phyloP scores from a whole-genome alignment of 2,113 vertebrate genomes.

The Pelvicachromis taeniatus region DNA sequence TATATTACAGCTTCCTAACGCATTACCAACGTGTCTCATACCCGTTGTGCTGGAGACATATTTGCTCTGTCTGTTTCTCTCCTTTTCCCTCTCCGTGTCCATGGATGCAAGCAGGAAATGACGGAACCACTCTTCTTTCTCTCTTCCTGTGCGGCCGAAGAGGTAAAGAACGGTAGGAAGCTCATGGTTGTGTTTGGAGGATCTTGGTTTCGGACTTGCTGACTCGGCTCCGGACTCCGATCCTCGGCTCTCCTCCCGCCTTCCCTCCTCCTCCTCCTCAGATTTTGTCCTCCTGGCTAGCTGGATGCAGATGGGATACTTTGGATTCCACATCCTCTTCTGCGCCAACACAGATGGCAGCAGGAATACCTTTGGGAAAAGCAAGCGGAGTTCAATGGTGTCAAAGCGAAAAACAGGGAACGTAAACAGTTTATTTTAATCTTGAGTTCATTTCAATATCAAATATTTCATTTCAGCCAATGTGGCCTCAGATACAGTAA shows the following conservation, averaged over 20 bases:
- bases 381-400: not conserved
- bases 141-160: constrained; percentile 82
- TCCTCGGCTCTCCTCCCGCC: not conserved
- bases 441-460: not conserved
- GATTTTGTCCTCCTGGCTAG: constrained; percentile 27
- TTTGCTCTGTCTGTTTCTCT: constrained; percentile 30
- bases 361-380: constrained; percentile 77
- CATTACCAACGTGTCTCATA: constrained; percentile 46
- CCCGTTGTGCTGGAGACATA: constrained; percentile 54
- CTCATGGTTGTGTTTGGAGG: not conserved
- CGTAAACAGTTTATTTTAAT: not conserved
- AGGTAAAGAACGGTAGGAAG: constrained; percentile 71
- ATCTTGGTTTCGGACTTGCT: not conserved
- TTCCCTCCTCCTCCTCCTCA: constrained; percentile 17
- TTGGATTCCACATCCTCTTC: constrained; percentile 87
- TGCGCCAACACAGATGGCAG: constrained; percentile 78
- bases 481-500: not conserved
- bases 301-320: constrained; percentile 86
- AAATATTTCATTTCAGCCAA: not conserved
- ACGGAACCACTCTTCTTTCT: constrained; percentile 89
- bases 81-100: constrained; percentile 21
- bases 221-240: not conserved
- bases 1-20: not conserved
- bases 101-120: constrained; percentile 71
- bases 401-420: not conserved